Base-by-base conservation (phyloP, 2,888 invertebrate species). In the Empis livida region DNA sequence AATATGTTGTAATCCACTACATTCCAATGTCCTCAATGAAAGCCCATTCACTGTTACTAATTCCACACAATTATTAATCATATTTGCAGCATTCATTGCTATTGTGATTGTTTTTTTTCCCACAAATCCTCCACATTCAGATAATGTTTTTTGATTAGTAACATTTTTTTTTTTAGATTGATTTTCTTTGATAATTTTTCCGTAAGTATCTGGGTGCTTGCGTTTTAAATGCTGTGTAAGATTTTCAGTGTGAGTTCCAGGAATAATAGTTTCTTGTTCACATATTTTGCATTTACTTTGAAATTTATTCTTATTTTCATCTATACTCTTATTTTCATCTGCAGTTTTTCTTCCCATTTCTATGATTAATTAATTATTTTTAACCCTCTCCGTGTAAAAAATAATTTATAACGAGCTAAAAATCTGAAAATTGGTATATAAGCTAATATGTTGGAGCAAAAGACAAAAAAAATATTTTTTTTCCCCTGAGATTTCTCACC, bases 201-300 rank as follows among this genome's bases (percentile, higher is more conserved):
- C 23, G 27, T 27, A n/a, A n/a, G n/a, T n/a, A 27, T 42, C 42
- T 27, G n/a, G n/a, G n/a, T 32, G 42, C 23, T 42, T 42, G 10
- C 27, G 42, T 42, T 42, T 42, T 42, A 42, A 42, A 42, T 27
- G 27, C n/a, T 42, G 27, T 27, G 42, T 27, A n/a, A 42, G n/a
- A 42, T 27, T 42, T 5, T 27, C 42, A 27, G 42, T 42, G 27
- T 23, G 41, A 41, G 16, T 41, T 17, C 41, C 41, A 41, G 41
- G 41, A 41, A 41, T 41, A 41, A 17, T 20, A 10, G 20, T 41
- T 17, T 17, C 20, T 10, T 20, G 10, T 41, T 17, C n/a, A 42
- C 13, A 27, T n/a, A 42, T 23, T 42, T 10, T 42, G n/a, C 42
- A 42, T 42, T 42, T 42, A 27, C 23, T 23, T 42, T n/a, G n/a